A percentile compares a stretch with the other conserved stretches of the same genome.
Evolutionary conservation across 1,140 invertebrate species (phyloP).

Genomic region (Pararge aegeria): DNA sequence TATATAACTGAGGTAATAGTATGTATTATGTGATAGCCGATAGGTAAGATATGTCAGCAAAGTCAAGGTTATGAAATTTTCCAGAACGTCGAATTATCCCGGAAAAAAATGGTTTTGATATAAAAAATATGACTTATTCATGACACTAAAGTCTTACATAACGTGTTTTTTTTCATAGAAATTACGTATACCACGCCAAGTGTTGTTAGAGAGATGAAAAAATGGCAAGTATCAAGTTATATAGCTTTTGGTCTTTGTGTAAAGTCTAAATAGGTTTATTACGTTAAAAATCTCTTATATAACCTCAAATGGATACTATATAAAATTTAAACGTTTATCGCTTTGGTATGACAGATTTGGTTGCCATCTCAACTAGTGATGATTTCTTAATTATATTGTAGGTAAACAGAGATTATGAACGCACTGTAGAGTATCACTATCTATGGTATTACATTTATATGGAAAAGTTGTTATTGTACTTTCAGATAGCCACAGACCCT

Average conservation of each 20-base stretch:
- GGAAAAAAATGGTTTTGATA: slow-evolving; percentile 20
- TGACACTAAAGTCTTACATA: slow-evolving; percentile 21
- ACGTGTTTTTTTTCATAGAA: slow-evolving; percentile 20
- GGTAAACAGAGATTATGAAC: too few species aligned
- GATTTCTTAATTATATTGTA: too few species aligned
- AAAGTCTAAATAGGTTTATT: neutral
- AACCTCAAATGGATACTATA: too few species aligned
- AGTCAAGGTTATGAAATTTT: slow-evolving; percentile 24
- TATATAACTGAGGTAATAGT: slow-evolving; percentile 3
- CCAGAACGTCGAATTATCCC: slow-evolving; percentile 16
- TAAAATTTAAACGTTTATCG: too few species aligned
- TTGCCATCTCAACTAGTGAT: too few species aligned
- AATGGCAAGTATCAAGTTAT: neutral
- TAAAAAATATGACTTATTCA: slow-evolving; percentile 24
- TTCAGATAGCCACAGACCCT: too few species aligned
- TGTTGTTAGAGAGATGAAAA: slow-evolving; percentile 19
- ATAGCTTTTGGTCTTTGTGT: neutral
- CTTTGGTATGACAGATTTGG: too few species aligned
- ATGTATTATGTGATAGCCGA: neutral
- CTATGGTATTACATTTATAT: too few species aligned
- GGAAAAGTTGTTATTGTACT: too few species aligned
- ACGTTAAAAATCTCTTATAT: too few species aligned
- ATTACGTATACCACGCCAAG: slow-evolving; percentile 9
- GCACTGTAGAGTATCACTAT: too few species aligned
- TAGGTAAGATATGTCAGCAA: neutral